Percentiles rank a stretch among this genome's conserved stretches.
Evolutionary conservation across 2,797 vertebrate genomes (phyloP).

Genomic region (Hephaestus fuliginosus): DNA sequence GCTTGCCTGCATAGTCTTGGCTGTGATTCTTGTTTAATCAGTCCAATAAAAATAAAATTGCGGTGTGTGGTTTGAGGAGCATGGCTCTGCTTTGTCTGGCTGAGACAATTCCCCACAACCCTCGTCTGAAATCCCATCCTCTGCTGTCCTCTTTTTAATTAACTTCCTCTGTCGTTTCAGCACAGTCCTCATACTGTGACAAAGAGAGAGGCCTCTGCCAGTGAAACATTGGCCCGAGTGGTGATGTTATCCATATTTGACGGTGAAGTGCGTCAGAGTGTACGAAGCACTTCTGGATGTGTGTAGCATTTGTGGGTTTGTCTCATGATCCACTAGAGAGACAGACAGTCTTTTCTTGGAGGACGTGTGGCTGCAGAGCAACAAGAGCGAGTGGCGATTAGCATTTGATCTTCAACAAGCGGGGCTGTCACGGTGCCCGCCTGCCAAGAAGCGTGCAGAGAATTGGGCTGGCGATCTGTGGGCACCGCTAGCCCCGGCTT

Average conservation of each 20-base stretch:
- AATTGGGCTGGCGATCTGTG: constrained; percentile 77
- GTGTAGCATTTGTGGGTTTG: constrained; percentile 10
- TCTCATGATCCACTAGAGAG: constrained; percentile 40
- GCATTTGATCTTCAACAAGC: constrained; percentile 72
- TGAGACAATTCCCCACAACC: constrained; percentile 35
- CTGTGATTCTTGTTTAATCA: constrained; percentile 30
- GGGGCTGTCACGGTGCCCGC: constrained; percentile 53
- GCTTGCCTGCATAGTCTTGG: constrained; percentile 29
- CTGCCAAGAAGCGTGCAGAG: constrained; percentile 73
- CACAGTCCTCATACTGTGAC: constrained; percentile 43
- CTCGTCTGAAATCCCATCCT: constrained; percentile 43
- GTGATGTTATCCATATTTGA: constrained; percentile 43
- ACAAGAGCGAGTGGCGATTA: constrained; percentile 61
- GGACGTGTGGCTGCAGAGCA: constrained; percentile 58
- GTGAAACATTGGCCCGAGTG: constrained; percentile 11
- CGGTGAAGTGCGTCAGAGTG: constrained; percentile 23
- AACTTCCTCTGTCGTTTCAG: constrained; percentile 47
- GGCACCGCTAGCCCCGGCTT: constrained; percentile 70
- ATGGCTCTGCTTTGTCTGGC: constrained; percentile 46
- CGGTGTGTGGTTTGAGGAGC: constrained; percentile 35
- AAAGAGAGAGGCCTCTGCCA: constrained; percentile 44
- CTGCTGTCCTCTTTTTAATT: constrained; percentile 55
- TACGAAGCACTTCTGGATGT: constrained; percentile 58
- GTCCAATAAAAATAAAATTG: constrained; percentile 62
- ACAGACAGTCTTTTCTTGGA: constrained; percentile 39